These are phyloP conservation scores for Catalaphyllia jardinei DNA, from an alignment of 64 coral and sea anemone species.

Conservation along the genomic window DNA sequence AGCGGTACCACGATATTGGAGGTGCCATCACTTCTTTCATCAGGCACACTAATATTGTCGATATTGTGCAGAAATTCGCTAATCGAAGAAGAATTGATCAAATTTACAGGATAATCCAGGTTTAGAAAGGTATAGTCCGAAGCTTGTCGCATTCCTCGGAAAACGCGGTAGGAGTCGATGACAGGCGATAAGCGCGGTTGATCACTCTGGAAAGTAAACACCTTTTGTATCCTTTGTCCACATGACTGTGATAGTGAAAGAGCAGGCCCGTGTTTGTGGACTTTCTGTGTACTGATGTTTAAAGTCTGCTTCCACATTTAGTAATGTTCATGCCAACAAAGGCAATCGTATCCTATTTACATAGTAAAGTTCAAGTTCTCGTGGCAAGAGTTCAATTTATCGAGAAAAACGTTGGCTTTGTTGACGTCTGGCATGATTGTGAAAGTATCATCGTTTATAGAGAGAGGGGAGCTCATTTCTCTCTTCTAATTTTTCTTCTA, in stretches of 20 bases:
- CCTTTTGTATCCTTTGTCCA: too few relatives aligned
- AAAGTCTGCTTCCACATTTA: not conserved
- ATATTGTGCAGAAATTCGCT: not conserved
- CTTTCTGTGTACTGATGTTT: constrained; percentile 8
- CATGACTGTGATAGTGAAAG: too few relatives aligned
- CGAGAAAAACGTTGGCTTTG: not conserved
- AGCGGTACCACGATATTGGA: not conserved
- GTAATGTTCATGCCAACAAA: not conserved
- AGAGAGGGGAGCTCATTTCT: not conserved
- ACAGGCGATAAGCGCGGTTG: too few relatives aligned
- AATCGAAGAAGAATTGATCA: too few relatives aligned
- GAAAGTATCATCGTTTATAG: constrained; percentile 16
- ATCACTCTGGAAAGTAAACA: too few relatives aligned
- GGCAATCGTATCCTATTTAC: not conserved
- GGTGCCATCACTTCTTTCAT: not conserved
- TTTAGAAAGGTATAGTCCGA: too few relatives aligned
- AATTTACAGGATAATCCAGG: too few relatives aligned
- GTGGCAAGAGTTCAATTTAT: not conserved
- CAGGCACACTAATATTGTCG: not conserved
- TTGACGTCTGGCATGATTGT: not conserved
- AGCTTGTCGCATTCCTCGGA: too few relatives aligned
- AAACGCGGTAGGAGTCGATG: too few relatives aligned
- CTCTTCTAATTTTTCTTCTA: constrained; percentile 33
- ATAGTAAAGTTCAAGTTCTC: not conserved
- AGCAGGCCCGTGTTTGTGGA: not conserved